Evolutionary conservation across 2,113 vertebrate species (phyloP), one percentile per base, ranked within the genome.

Genomic region (Hemiprocne comata): DNA sequence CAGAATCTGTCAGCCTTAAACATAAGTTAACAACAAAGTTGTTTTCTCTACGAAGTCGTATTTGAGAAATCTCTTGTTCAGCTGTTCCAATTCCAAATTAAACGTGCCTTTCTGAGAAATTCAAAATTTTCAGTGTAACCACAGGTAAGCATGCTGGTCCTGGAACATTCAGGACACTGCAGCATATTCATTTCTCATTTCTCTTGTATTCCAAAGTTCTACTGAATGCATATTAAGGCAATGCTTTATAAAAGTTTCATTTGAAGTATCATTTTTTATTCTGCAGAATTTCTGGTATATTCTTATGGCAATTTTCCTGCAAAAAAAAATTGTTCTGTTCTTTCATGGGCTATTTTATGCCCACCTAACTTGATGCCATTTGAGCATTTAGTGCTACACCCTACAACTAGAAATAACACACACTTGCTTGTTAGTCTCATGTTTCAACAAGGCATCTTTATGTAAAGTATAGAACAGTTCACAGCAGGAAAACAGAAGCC

Each of bases 401-500:
- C 69, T 69, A 17, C 33, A 65, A 72, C 57, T 65, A 90, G 48
- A 87, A 90, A 69, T 75, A 12, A 78, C 62, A 72, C 74, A 61
- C 18, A 8, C 6, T 11, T 57, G 24, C 31, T 90, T 83, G 40
- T 80, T 61, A 36, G 57, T 64, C 65, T 88, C 31, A 0, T 23
- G 33, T 90, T 90, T 51, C 89, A 88, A 95, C 90, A 96, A 95
- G 72, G 55, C 74, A 33, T 69, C 88, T 85, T 87, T 93, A 87
- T 89, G 53, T 78, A 61, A 83, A 89, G 62, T 61, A 40, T 7
- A 69, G 55, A 74, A 75, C 28, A 61, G 55, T 57, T 92, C 57
- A 10, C 33, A 81, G 86, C 40, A 73, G 70, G 53, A 85, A 84
- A 87, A 73, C 50, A 90, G 88, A 71, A 75, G 29, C 28, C 50